A percentile compares a stretch with the other conserved stretches of the same genome.
Conservation (phyloP, 2,113 vertebrate genomes). For the Cyphomyrus discorhynchus region DNA sequence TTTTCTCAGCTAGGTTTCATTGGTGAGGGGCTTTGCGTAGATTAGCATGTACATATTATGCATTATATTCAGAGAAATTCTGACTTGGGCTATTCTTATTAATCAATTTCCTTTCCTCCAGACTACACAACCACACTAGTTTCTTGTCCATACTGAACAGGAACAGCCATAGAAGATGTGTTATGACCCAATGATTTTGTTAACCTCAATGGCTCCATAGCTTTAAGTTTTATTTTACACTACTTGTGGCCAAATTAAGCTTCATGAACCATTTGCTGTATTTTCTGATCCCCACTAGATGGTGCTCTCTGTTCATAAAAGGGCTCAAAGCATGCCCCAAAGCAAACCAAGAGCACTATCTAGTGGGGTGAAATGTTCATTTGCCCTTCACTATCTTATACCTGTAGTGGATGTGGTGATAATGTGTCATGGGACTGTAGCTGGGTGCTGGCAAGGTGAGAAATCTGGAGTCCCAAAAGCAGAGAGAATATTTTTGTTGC, state of each 20-base stretch:
- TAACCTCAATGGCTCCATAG: background rate
- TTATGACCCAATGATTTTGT: background rate
- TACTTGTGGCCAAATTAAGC: background rate
- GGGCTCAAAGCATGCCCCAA: background rate
- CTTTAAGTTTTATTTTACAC: background rate
- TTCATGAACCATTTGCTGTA: background rate
- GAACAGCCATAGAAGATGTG: background rate
- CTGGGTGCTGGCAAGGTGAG: background rate
- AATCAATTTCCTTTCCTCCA: background rate
- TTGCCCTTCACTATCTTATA: background rate
- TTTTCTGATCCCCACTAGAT: background rate
- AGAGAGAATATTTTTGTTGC: background rate
- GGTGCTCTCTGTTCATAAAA: background rate
- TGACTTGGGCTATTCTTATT: background rate
- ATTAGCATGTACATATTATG: background rate
- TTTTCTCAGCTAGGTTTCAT: constrained; percentile 98
- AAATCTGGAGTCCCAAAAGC: background rate
- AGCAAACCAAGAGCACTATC: background rate
- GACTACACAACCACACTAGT: background rate
- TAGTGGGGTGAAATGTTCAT: background rate
- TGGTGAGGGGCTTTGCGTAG: constrained; percentile 56
- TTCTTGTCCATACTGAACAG: background rate
- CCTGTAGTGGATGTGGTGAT: background rate
- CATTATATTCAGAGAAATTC: background rate
- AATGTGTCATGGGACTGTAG: background rate